phyloP scores from a whole-genome alignment of 1,140 invertebrate species.

The Drosophila gunungcola region DNA sequence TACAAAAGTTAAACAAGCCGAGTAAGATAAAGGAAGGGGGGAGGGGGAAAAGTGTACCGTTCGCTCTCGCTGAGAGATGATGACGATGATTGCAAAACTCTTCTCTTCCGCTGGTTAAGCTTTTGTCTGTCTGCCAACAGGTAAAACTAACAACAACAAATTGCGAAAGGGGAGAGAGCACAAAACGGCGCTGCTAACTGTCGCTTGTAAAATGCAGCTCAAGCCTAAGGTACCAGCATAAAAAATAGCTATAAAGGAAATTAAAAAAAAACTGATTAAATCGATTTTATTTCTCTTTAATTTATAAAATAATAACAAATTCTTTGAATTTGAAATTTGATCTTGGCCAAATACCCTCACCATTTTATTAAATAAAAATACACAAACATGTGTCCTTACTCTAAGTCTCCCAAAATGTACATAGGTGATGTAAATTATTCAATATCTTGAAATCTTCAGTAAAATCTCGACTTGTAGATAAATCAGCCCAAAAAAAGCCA shows the following conservation, averaged over 20 bases:
- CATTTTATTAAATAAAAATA: too few species aligned
- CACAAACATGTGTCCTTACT: too few species aligned
- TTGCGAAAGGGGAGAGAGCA: neutral
- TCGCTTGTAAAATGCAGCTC: neutral
- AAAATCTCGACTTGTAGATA: neutral
- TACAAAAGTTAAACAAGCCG: conserved; percentile 62
- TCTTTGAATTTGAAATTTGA: too few species aligned
- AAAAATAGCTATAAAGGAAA: too few species aligned
- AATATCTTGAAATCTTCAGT: too few species aligned
- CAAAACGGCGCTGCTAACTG: neutral
- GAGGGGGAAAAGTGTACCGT: neutral
- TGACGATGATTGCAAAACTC: conserved; percentile 66
- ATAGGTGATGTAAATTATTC: too few species aligned
- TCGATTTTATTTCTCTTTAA: too few species aligned
- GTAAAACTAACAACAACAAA: conserved; percentile 69
- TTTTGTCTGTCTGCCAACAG: conserved; percentile 67
- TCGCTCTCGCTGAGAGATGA: conserved; percentile 39
- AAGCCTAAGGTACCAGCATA: neutral
- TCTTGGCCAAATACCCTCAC: too few species aligned
- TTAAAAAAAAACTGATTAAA: too few species aligned
- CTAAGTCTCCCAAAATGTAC: too few species aligned
- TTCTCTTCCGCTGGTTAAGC: conserved; percentile 44
- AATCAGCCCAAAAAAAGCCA: neutral
- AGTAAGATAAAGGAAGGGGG: neutral
- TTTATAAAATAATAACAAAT: too few species aligned